Conservation (phyloP, 37 sponge, comb jelly and placozoan genomes). For the Agelas oroides region DNA sequence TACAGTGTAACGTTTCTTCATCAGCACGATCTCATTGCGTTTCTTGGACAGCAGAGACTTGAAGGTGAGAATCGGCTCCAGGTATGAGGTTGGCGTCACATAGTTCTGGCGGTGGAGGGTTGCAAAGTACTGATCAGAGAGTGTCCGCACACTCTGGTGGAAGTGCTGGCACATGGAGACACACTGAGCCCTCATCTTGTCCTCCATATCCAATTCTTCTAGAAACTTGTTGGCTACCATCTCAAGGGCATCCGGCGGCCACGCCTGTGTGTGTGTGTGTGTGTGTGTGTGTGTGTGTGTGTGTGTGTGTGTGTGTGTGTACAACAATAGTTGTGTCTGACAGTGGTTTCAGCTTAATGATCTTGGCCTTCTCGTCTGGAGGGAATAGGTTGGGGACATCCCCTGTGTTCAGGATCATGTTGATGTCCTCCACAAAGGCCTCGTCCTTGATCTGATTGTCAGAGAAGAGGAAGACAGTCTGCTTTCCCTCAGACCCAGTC, state of each 20-base stretch:
- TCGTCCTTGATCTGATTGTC: constrained; percentile 99
- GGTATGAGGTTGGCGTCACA: constrained; percentile 97
- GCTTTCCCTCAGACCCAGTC: constrained; percentile 93
- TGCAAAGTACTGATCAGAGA: constrained; percentile 76
- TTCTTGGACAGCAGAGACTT: constrained; percentile 82
- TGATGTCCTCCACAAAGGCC: constrained; percentile 97
- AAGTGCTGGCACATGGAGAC: constrained; percentile 97
- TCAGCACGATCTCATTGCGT: constrained; percentile 76
- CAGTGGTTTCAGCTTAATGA: constrained; percentile 99
- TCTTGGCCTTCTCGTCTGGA: constrained; percentile 94
- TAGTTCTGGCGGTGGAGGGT: constrained; percentile 94
- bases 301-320: neutral
- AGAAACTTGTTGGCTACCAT: constrained; percentile 99
- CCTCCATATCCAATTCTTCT: constrained; percentile 92
- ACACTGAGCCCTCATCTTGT: constrained; percentile 71
- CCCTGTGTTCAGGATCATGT: constrained; percentile 98
- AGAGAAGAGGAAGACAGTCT: constrained; percentile 92
- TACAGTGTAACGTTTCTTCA: constrained; percentile 83
- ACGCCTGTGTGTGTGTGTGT: constrained; percentile 60
- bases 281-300: neutral
- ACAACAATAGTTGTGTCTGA: no score
- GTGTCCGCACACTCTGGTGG: constrained; percentile 73
- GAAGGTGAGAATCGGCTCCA: constrained; percentile 97
- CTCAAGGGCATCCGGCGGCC: constrained; percentile 98
- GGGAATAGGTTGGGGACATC: constrained; percentile 97